Base-by-base conservation (phyloP, 2,888 invertebrate genomes). In the Brachyptera risi region DNA sequence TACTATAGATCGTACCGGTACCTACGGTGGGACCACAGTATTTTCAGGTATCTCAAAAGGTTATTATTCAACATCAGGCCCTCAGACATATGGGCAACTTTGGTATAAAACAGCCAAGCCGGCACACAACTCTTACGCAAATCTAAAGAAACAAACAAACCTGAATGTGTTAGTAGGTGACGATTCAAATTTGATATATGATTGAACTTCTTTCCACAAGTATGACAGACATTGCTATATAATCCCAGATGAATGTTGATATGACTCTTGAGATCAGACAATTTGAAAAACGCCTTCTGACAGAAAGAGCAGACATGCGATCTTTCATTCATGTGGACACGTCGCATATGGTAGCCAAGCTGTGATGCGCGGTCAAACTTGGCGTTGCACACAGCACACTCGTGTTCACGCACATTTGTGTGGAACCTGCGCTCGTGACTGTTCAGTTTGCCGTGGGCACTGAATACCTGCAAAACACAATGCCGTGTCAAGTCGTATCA, bases 151-250 rank as follows among this genome's bases (percentile, higher is more conserved):
- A 21, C n/a, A 4, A 38, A 61, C 66, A 65, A 65, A 75, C 77
- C 76, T 51, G 75, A 71, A 56, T 77, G 75, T 40, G 73, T 74
- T 68, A 78, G 72, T 61, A 70, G 60, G 56, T 71, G 71, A 2
- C 71, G 66, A 49, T 73, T 74, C 42, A 76, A 68, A 69, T 76
- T 76, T 0, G 76, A 76, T n/a, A 74, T 71, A 62, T 76, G 75
- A 65, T 72, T 73, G 58, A 76, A 76, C 61, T 73, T 73, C 37
- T 72, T 69, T 1, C 76, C 75, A 63, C 76, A 76, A 50, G 73
- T 68, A 62, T 75, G 72, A 47, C 76, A 76, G 7, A 75, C 73
- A 35, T 71, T 72, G 56, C 69, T 69, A 63, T 75, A 73, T n/a
- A 73, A 73, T 13, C 75, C 74, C 38, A 76, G 65, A 64, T 76